Base-by-base conservation (phyloP, 2,888 invertebrate species). In the Crocallis elinguaria region DNA sequence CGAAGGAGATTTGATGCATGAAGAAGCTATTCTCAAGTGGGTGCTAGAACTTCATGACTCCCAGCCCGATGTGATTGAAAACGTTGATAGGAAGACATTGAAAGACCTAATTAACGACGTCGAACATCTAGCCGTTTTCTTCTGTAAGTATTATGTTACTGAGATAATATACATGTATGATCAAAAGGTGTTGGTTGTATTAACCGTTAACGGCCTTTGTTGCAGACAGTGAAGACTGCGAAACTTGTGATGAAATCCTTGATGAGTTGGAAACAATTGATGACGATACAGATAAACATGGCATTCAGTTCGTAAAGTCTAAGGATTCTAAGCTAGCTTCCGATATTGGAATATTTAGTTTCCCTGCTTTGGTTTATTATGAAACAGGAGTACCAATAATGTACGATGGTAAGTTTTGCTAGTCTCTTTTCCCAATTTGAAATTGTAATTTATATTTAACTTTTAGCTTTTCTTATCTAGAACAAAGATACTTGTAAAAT, bases 351-450 rank as follows among this genome's bases (percentile, higher is more conserved):
- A 97, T 98, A 77, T 96, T 97, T 88, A 96, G 97, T 75, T 96
- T 98, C 79, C 98, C 98, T 60, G 97, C 97, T 56, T 92, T 98
- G 69, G 97, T 98, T 43, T 98, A 97, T 86, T 98, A 98, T 79
- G 97, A 98, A 90, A 97, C 97, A 54, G 97, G 97, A 64, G 97
- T 97, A 67, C 98, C 98, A 71, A 97, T 97, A 77, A 97, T 97
- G 96, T 98, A 96, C 87, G 97, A 97, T 92, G 98, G 98, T 98
- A 93, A 95, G 95, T 83, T 27, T 29, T 23, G 9, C 36, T 3
- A 27, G n/a, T n/a, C n/a, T n/a, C n/a, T n/a, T n/a, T n/a, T n/a
- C n/a, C n/a, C 14, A 7, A 21, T 44, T 14, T 44, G 0, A 23
- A 17, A 21, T 21, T 27, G 7, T 3, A 45, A 17, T 27, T 1